Evolutionary conservation across 1,140 invertebrate species (phyloP), one percentile per base, ranked within the genome.

Genomic region (Tribolium castaneum): DNA sequence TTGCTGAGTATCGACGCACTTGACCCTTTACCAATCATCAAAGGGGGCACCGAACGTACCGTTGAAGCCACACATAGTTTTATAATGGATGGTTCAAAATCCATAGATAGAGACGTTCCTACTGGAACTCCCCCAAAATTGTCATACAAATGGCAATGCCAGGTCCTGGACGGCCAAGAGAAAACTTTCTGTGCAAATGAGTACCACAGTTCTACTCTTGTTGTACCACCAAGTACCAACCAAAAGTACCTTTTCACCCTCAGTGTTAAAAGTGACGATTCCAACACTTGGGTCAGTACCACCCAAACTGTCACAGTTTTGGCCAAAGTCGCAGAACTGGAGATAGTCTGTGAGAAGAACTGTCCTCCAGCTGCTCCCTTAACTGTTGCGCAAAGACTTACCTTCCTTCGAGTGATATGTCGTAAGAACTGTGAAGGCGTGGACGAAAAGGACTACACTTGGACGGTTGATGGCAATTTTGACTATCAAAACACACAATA

Each of bases 21-120:
- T 10, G 39, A 45, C n/a, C 54, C 54, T 25, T 1, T 62, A 89
- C 70, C 70, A n/a, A 45, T 72, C 3, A 72, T 72, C 6, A 19
- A 3, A n/a, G 70, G 70, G 13, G 70, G 70, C 1, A 51, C 14
- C 22, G 70, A 72, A 16, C 10, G 39, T 7, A 22, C 39, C 1
- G 14, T 72, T 22, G 35, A 49, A 25, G 35, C 70, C 10, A 6
- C n/a, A 9, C 39, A 45, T 22, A 16, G 50, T 6, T 72, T 49
- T 19, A 6, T 19, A 6, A 16, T 72, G n/a, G 39, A 72, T 19
- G 70, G n/a, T 72, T 72, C 70, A 10, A 50, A 50, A 19, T 72
- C 70, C 3, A 14, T 72, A 22, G 25, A 72, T 19, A 25, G 39
- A 25, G 39, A 72, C 3, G 19, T 72, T 10, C 39, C 39, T 9